Evolutionary conservation across 2,113 vertebrate species (phyloP).

Genomic region (Porphyrio hochstetteri): DNA sequence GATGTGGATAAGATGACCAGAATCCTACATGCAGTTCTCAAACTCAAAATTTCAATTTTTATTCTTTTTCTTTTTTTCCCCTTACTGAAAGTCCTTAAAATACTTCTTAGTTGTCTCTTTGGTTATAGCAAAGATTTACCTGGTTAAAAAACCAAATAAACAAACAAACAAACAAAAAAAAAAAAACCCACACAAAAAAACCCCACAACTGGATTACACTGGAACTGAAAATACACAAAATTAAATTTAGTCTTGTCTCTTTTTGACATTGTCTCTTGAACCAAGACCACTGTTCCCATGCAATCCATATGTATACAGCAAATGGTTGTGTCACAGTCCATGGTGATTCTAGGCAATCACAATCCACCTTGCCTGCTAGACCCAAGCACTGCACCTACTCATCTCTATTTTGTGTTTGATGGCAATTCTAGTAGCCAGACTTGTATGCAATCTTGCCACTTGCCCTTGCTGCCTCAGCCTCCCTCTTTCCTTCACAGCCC

Average conservation of each 20-base stretch:
- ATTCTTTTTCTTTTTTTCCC: neutral
- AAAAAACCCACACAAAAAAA: no score
- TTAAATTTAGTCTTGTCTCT: neutral
- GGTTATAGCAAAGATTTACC: neutral
- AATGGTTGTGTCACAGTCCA: neutral
- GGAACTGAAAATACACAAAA: neutral
- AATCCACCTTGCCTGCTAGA: neutral
- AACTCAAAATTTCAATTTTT: neutral
- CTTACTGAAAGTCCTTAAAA: neutral
- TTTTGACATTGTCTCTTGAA: neutral
- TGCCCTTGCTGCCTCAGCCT: neutral
- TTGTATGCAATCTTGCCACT: neutral
- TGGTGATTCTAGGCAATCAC: neutral
- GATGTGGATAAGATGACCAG: neutral
- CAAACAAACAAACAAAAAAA: no score
- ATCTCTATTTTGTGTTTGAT: neutral
- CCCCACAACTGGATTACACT: neutral
- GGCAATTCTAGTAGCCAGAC: neutral
- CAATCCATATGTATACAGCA: neutral
- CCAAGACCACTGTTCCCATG: neutral
- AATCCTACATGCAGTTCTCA: neutral
- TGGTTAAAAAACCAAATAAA: no score
- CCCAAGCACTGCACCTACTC: neutral
- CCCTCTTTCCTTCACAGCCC: neutral
- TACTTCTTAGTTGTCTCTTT: neutral